phyloP scores from a whole-genome alignment of 2,113 vertebrate species.

The Myrmophylax atrothorax region DNA sequence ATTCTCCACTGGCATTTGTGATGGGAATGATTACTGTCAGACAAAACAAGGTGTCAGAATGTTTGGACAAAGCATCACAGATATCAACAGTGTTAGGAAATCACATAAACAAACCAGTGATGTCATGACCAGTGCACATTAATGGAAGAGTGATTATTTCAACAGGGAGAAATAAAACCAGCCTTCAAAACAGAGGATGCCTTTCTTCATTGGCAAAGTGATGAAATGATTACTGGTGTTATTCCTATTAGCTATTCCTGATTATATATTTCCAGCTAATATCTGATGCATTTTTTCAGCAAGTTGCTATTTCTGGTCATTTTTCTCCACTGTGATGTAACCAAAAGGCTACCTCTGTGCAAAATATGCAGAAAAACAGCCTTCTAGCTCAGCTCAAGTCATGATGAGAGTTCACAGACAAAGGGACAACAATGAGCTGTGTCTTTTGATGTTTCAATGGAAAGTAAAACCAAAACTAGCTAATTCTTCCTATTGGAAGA shows the following conservation, averaged over 20 bases:
- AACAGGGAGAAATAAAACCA: not conserved
- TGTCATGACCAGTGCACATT: not conserved
- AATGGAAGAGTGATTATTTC: slow-evolving; percentile 2
- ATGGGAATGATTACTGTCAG: slow-evolving; percentile 9
- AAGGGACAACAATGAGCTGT: not conserved
- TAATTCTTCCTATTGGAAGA: not conserved
- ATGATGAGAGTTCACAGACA: not conserved
- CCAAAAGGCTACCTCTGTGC: not conserved
- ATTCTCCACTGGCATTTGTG: slow-evolving; percentile 29
- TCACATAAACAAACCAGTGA: not conserved
- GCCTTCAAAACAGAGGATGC: not conserved
- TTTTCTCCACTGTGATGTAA: not conserved
- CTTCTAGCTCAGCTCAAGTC: not conserved
- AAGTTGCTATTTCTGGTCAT: not conserved
- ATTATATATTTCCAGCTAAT: not conserved
- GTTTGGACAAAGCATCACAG: slow-evolving; percentile 12
- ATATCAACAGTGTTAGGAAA: not conserved
- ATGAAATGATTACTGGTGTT: not conserved
- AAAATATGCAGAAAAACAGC: not conserved
- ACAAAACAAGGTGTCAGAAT: slow-evolving; percentile 37
- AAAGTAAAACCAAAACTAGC: not conserved
- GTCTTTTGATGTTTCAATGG: not conserved
- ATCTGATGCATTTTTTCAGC: not conserved
- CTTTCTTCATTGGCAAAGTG: not conserved
- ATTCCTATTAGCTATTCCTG: not conserved